These are phyloP conservation scores for Pagetopsis macropterus DNA, from an alignment of 2,797 vertebrate genomes.

Conservation along the genomic window DNA sequence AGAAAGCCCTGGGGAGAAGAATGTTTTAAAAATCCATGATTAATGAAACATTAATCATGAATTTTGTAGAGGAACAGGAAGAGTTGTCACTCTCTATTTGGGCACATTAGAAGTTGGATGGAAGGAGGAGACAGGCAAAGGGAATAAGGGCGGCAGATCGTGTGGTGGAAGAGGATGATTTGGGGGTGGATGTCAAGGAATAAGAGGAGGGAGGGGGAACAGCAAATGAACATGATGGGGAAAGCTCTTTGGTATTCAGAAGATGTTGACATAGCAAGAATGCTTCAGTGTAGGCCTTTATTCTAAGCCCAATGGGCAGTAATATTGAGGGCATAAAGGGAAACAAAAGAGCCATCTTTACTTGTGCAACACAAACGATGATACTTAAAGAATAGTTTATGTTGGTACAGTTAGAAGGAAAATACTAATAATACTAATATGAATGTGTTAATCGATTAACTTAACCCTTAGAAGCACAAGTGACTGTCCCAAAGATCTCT, in stretches of 20 bases:
- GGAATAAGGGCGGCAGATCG: constrained; percentile 53
- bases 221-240: constrained; percentile 53
- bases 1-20: constrained; percentile 73
- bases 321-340: constrained; percentile 7
- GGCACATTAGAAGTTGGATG: constrained; percentile 69
- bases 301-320: constrained; percentile 34
- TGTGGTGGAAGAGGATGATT: constrained; percentile 53
- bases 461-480: too few relatives aligned
- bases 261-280: constrained; percentile 68
- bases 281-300: constrained; percentile 48
- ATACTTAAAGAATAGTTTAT: constrained; percentile 2
- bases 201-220: constrained; percentile 34
- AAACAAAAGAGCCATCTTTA: constrained; percentile 27
- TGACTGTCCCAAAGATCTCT: too few relatives aligned
- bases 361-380: constrained; percentile 13
- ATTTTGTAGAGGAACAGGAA: constrained; percentile 84
- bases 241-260: constrained; percentile 70
- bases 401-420: not conserved
- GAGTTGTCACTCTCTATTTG: constrained; percentile 84
- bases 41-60: constrained; percentile 86
- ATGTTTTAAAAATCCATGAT: constrained; percentile 82
- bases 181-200: constrained; percentile 66
- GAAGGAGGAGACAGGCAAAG: constrained; percentile 63
- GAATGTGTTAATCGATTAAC: too few relatives aligned
- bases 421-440: not conserved